Evolutionary conservation across 2,888 invertebrate species (phyloP).

Genomic region (Cheilosia vulpina): DNA sequence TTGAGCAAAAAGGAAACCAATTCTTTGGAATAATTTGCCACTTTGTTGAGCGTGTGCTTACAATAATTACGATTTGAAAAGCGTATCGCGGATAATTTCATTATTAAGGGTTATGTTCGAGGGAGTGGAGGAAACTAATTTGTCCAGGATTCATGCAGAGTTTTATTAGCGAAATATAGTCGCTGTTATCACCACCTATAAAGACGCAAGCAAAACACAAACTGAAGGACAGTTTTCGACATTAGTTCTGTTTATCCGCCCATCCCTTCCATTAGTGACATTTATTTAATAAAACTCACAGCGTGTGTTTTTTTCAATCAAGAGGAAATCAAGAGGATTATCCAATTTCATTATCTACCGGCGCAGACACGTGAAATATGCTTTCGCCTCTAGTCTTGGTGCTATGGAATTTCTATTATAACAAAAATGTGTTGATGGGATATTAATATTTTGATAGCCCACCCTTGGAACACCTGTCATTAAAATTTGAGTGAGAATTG

Average conservation of each 20-base stretch:
- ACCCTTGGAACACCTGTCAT: too few species aligned
- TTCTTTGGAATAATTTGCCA: slow-evolving; percentile 57
- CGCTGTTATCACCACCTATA: neutral
- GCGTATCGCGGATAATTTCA: slow-evolving; percentile 65
- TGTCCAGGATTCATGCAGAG: slow-evolving; percentile 50
- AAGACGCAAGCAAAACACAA: neutral
- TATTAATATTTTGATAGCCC: too few species aligned
- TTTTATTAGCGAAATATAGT: slow-evolving; percentile 19
- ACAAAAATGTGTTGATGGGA: too few species aligned
- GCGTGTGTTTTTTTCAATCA: slow-evolving; percentile 23
- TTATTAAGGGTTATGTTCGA: slow-evolving; percentile 64
- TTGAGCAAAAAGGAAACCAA: slow-evolving; percentile 6
- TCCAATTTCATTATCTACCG: too few species aligned
- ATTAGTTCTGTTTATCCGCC: neutral
- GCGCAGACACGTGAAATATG: too few species aligned
- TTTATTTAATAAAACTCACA: slow-evolving; percentile 64
- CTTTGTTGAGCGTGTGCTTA: slow-evolving; percentile 53
- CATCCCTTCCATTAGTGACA: neutral
- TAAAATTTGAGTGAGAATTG: too few species aligned
- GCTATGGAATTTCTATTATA: too few species aligned
- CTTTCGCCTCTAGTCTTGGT: too few species aligned
- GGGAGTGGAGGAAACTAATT: slow-evolving; percentile 45
- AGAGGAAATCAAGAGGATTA: too few species aligned
- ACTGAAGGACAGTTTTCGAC: neutral
- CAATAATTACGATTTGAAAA: slow-evolving; percentile 45